A percentile compares a stretch with the other conserved stretches of the same genome.
Conservation (phyloP, 1,140 invertebrate species). For the Littorina saxatilis region DNA sequence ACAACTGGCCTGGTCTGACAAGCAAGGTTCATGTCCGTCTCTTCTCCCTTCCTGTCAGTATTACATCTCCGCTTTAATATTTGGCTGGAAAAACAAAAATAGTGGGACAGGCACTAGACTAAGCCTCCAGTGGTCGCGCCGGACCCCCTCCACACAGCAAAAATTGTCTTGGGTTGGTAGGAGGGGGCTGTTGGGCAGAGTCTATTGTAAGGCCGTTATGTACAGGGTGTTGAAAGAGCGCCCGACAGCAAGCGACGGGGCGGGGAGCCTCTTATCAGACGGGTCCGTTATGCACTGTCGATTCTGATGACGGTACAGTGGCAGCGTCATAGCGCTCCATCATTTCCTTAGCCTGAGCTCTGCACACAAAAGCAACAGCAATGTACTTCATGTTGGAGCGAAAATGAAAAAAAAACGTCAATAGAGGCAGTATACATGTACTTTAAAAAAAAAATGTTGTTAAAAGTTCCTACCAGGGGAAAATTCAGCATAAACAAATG, state of each 20-base stretch:
- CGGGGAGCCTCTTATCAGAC: slow-evolving; percentile 7
- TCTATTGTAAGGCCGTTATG: slow-evolving; percentile 17
- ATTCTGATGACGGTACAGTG: background rate
- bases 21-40: background rate
- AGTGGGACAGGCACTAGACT: slow-evolving; percentile 7
- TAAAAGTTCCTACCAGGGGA: too few species aligned
- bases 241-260: background rate
- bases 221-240: background rate
- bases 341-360: slow-evolving; percentile 23
- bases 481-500: too few species aligned
- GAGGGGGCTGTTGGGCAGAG: background rate
- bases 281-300: slow-evolving; percentile 14
- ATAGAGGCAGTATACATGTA: too few species aligned
- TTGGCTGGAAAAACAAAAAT: too few species aligned
- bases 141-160: too few species aligned
- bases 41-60: background rate
- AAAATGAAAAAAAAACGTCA: too few species aligned
- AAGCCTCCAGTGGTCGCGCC: background rate
- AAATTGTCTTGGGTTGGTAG: background rate
- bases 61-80: too few species aligned
- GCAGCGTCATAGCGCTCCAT: slow-evolving; percentile 24
- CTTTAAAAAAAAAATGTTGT: too few species aligned
- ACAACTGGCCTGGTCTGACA: background rate
- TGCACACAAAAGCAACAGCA: background rate
- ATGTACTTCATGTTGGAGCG: too few species aligned